phyloP scores from a whole-genome alignment of 2,113 vertebrate species.

The Chloropsis hardwickii region DNA sequence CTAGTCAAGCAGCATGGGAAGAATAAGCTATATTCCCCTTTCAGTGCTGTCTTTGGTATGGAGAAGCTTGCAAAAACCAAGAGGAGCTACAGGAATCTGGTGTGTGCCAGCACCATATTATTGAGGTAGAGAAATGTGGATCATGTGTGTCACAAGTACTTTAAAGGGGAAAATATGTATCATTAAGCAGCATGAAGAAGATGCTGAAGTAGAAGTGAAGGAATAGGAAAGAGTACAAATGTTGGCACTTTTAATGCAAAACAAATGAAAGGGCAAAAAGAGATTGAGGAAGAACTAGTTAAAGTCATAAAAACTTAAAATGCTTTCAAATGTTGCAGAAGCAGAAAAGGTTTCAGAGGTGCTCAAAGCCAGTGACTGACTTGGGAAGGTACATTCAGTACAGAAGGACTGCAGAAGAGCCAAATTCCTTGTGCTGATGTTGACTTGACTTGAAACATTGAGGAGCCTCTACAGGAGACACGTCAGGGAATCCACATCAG shows the following conservation, averaged over 20 bases:
- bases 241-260: not conserved
- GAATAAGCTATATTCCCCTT: not conserved
- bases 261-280: not conserved
- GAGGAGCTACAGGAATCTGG: not conserved
- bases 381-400: not conserved
- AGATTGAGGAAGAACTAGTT: not conserved
- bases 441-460: accelerated
- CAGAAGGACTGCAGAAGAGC: not conserved
- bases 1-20: not conserved
- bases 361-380: not conserved
- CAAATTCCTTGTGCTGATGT: not conserved
- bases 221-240: not conserved
- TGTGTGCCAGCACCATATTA: not conserved
- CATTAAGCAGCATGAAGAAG: not conserved
- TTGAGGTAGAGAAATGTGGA: not conserved
- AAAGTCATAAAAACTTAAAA: not conserved
- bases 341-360: not conserved
- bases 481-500: accelerated
- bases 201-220: not conserved
- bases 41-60: not conserved
- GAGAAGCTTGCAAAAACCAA: not conserved
- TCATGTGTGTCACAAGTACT: not conserved
- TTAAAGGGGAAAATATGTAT: not conserved
- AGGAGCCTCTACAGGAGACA: not conserved
- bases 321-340: not conserved